These are phyloP conservation scores for Adelges cooleyi DNA, from an alignment of 1,140 invertebrate genomes.

Conservation along the genomic window DNA sequence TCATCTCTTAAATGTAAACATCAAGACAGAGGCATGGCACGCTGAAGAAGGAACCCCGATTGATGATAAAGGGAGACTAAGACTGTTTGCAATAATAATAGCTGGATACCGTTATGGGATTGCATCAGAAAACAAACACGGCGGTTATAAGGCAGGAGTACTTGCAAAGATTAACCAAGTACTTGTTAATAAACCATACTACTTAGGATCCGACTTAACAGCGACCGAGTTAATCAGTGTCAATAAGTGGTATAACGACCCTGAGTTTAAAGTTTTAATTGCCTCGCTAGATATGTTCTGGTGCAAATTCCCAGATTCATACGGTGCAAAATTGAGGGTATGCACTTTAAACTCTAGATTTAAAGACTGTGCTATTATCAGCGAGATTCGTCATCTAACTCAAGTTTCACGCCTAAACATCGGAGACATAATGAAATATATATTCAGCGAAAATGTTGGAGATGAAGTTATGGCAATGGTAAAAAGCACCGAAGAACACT, in stretches of 20 bases:
- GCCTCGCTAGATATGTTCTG: background rate
- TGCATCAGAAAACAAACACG: background rate
- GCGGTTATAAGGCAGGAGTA: background rate
- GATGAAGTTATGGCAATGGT: background rate
- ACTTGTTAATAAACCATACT: background rate
- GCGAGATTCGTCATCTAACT: background rate
- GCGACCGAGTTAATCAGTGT: background rate
- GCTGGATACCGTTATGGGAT: background rate
- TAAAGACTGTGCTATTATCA: background rate
- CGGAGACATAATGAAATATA: background rate
- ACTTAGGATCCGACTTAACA: background rate
- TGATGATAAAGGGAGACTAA: too few relatives aligned
- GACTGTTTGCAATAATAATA: background rate
- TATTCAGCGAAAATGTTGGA: background rate
- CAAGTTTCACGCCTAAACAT: background rate
- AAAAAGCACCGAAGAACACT: background rate
- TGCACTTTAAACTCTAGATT: background rate
- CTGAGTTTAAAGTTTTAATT: background rate
- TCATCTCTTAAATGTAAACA: too few relatives aligned
- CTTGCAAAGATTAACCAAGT: background rate
- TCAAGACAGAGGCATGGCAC: too few relatives aligned
- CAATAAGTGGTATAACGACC: background rate
- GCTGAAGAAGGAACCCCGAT: too few relatives aligned
- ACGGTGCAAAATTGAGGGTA: background rate
- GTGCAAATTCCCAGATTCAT: background rate